Evolutionary conservation across 2,113 vertebrate genomes (phyloP), one percentile per base, ranked within the genome.

Genomic region (Aplodontia rufa): DNA sequence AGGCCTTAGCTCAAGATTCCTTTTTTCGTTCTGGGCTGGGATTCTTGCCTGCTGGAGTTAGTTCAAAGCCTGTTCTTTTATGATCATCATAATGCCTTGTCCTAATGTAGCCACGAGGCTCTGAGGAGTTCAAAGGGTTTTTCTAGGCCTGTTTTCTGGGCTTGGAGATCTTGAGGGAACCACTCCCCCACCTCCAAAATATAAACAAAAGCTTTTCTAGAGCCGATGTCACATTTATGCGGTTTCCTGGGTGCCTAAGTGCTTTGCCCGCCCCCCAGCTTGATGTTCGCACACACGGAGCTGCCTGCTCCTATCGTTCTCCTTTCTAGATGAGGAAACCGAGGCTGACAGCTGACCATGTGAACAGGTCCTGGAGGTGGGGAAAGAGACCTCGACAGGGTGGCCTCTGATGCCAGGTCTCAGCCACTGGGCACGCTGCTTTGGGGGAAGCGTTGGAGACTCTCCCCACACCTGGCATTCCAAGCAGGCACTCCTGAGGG

Each of bases 61-160:
- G 40, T 68, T 96, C 68, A 90, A 83, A 87, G 20, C 32, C 60
- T 76, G 22, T 80, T 74, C 79, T 94, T 60, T 90, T 60, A 30
- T 24, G 51, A 69, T 64, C 66, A n/a, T 68, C 24, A 47, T 80
- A 76, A 92, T 58, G n/a, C 62, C 47, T 90, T 10, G 30, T 87
- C 71, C 95, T 78, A 35, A 42, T 91, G 91, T 19, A 93, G 55
- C 79, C n/a, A 20, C 2, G 4, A 16, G 58, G 69, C 75, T 95
- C 83, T 64, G 69, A 58, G 79, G 45, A 87, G 32, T 93, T 93
- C 79, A 84, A 45, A 95, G 75, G 3, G 2, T 42, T 93, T 92
- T 62, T 37, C 72, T 79, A 89, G 87, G 51, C 51, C 53, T n/a
- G 14, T 69, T 82, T 78, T 74, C 74, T 86, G 42, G 58, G 49